Evolutionary conservation across 2,888 invertebrate genomes (phyloP).

Genomic region (Sarcophaga subvicina): DNA sequence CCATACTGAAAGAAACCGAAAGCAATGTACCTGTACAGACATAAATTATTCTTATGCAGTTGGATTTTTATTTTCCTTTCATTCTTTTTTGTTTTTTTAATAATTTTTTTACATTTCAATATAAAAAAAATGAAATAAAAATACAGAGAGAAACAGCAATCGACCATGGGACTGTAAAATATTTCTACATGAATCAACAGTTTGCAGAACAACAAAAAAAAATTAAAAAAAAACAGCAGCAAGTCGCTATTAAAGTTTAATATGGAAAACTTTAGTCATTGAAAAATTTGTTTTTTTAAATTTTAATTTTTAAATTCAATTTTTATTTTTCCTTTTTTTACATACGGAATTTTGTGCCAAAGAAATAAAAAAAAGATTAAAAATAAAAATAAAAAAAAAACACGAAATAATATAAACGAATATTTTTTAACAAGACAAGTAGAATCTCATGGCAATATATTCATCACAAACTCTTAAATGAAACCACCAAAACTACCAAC

Average conservation of each 20-base stretch:
- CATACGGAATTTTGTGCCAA: slow-evolving; percentile 26
- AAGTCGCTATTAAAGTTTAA: slow-evolving; percentile 49
- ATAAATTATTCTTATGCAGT: slow-evolving; percentile 73
- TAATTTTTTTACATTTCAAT: slow-evolving; percentile 37
- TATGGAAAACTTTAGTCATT: background rate
- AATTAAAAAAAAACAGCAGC: background rate
- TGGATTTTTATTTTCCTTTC: background rate
- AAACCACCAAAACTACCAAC: background rate
- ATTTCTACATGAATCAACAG: slow-evolving; percentile 49
- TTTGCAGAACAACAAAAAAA: slow-evolving; percentile 8
- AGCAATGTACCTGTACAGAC: slow-evolving; percentile 81
- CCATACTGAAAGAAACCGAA: slow-evolving; percentile 81
- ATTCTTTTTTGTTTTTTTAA: background rate
- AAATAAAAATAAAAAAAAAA: background rate
- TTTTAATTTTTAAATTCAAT: background rate
- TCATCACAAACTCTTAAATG: slow-evolving; percentile 3
- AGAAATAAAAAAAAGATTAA: background rate
- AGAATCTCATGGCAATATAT: background rate
- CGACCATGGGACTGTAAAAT: background rate
- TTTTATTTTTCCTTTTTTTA: background rate
- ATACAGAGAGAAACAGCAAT: background rate
- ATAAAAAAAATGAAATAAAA: background rate
- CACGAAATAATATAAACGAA: slow-evolving; percentile 8
- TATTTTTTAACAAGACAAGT: background rate
- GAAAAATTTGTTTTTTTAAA: background rate